phyloP scores from a whole-genome alignment of 2,113 vertebrate species.

The Rhinopithecus roxellana region DNA sequence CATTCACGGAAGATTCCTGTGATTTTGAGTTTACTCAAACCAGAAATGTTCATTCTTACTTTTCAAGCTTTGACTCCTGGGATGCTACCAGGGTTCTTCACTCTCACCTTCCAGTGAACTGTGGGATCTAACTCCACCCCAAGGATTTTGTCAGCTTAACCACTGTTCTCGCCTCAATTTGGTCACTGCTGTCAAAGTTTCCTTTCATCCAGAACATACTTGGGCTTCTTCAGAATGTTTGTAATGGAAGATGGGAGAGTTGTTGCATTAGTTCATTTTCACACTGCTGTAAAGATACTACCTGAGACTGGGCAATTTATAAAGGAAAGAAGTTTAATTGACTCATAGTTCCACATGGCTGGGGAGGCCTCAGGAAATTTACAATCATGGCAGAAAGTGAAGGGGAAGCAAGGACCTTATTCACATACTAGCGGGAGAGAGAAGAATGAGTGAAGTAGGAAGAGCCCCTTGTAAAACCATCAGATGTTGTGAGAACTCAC shows the following conservation, averaged over 20 bases:
- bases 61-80: neutral
- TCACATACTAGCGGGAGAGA: too few species aligned
- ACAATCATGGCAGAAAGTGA: too few species aligned
- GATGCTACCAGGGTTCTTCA: neutral
- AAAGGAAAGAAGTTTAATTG: too few species aligned
- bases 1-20: neutral
- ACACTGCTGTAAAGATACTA: too few species aligned
- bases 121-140: neutral
- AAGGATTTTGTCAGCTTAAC: neutral
- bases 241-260: neutral
- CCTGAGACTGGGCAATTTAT: too few species aligned
- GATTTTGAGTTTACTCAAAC: neutral
- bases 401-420: too few species aligned
- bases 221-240: neutral
- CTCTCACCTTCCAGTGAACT: neutral
- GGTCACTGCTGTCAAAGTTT: neutral
- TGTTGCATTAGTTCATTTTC: too few species aligned
- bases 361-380: too few species aligned
- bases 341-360: too few species aligned
- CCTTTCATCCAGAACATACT: neutral
- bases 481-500: too few species aligned
- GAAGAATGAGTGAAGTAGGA: too few species aligned
- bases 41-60: neutral
- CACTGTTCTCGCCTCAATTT: neutral
- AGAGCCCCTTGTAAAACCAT: too few species aligned